These are phyloP conservation scores for Sphaerophoria taeniata DNA, from an alignment of 2,888 invertebrate genomes.

Conservation along the genomic window DNA sequence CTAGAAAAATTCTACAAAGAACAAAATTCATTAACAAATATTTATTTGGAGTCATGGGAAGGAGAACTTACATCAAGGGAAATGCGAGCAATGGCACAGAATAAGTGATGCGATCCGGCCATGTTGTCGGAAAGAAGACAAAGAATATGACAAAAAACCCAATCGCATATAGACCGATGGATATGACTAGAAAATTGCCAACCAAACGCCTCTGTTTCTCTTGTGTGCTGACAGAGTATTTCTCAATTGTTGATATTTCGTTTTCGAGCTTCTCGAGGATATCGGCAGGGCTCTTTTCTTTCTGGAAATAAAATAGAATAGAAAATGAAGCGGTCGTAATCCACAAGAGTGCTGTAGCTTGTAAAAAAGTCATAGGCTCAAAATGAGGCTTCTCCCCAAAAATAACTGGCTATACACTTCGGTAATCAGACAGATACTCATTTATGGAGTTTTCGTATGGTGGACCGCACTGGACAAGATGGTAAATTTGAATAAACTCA, in stretches of 20 bases:
- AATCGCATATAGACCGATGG: conserved; percentile 88
- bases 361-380: no score
- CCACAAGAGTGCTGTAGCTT: no score
- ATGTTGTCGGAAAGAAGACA: conserved; percentile 90
- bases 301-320: conserved; percentile 80
- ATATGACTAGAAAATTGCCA: conserved; percentile 89
- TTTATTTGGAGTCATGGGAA: no score
- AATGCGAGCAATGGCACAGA: conserved; percentile 91
- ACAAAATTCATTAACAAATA: conserved; percentile 17
- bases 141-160: conserved; percentile 90
- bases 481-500: no score
- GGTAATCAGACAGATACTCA: no score
- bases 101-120: conserved; percentile 89
- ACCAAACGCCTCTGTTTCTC: conserved; percentile 92
- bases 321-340: not conserved
- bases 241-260: conserved; percentile 91
- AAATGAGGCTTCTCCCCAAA: no score
- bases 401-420: no score
- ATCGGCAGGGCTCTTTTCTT: conserved; percentile 84
- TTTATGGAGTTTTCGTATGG: no score
- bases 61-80: conserved; percentile 90
- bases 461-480: no score
- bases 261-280: conserved; percentile 89
- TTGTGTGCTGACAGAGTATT: conserved; percentile 91
- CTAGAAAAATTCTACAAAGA: conserved; percentile 87